Base-by-base conservation (phyloP, 37 sponge, comb jelly and placozoan species). In the Ianthella basta region DNA sequence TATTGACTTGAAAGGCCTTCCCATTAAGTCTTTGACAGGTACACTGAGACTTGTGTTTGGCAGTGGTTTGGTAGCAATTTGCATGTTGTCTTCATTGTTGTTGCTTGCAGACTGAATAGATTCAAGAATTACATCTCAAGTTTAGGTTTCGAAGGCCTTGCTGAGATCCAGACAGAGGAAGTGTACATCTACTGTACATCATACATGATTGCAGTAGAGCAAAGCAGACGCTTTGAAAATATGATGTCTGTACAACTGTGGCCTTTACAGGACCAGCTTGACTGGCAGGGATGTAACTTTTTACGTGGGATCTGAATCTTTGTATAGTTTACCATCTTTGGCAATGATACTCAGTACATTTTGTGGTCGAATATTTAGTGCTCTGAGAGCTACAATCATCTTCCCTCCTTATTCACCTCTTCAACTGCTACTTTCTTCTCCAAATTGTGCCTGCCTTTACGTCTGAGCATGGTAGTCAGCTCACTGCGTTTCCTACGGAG, bases 251-350 rank as follows among this genome's bases (percentile, higher is more conserved):
- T 35, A 33, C 72, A 70, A 35, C 72, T 70, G 30, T 35, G 72
- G 30, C 72, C 72, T 35, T 70, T 70, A 5, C 72, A 5, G 72
- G 14, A 35, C 72, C 72, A 70, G 72, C 72, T n/a, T 70, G 72
- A 33, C 72, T 70, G 37, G 32, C 72, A 29, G 72, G 72, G 38
- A 70, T 33, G 72, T 70, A 70, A 35, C 32, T 36, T 29, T 70
- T 10, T 19, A 10, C 72, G 37, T 70, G 30, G 37, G 72, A 35
- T 19, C 72, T 70, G 37, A 70, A 70, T 33, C 72, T 27, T 8
- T 75, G 50, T 75, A 41, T 75, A 39, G 50, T 41, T 40, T 75
- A 36, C 78, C 44, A 18, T 41, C 37, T 23, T 24, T 36, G 37
- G 37, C 78, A 21, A 13, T 36, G n/a, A 41, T 75, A 44, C 53